Evolutionary conservation across 1,140 invertebrate genomes (phyloP).

Genomic region (Pseudomyrmex concolor): DNA sequence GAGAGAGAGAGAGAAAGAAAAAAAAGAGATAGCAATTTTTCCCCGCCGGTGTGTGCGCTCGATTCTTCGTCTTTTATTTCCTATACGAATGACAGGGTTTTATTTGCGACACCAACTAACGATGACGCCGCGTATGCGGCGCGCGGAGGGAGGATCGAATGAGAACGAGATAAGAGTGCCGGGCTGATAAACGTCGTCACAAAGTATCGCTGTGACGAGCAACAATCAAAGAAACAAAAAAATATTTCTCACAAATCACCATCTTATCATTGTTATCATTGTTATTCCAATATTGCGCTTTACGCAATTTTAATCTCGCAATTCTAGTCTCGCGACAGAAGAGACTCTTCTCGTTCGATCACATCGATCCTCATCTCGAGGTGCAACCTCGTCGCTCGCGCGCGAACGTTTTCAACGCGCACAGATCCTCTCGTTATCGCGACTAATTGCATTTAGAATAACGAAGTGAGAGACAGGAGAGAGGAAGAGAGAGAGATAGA

Average conservation of each 20-base stretch:
- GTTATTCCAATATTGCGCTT: too few species aligned
- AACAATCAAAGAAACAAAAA: neutral
- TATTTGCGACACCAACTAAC: slow-evolving; percentile 41
- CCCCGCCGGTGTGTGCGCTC: slow-evolving; percentile 10
- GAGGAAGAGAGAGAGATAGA: neutral
- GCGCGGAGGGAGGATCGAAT: neutral
- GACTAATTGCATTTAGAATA: slow-evolving; percentile 19
- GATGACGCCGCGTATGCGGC: slow-evolving; percentile 26
- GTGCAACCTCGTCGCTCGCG: neutral
- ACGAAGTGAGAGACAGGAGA: neutral
- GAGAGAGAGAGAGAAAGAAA: slow-evolving; percentile 1
- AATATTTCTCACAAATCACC: neutral
- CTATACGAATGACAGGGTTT: slow-evolving; percentile 50
- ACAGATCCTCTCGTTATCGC: slow-evolving; percentile 8
- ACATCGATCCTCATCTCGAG: neutral
- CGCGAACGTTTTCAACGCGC: neutral
- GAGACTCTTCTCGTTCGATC: too few species aligned
- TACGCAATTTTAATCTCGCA: slow-evolving; percentile 4
- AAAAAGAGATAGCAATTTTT: slow-evolving; percentile 49
- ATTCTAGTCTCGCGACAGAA: too few species aligned
- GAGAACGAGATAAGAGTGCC: slow-evolving; percentile 27
- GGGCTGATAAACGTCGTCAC: slow-evolving; percentile 16
- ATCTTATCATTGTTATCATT: neutral
- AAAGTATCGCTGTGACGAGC: neutral
- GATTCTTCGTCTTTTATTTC: slow-evolving; percentile 54